Evolutionary conservation across 2,797 vertebrate genomes (phyloP), one percentile per base, ranked within the genome.

Genomic region (Danio albolineatus): DNA sequence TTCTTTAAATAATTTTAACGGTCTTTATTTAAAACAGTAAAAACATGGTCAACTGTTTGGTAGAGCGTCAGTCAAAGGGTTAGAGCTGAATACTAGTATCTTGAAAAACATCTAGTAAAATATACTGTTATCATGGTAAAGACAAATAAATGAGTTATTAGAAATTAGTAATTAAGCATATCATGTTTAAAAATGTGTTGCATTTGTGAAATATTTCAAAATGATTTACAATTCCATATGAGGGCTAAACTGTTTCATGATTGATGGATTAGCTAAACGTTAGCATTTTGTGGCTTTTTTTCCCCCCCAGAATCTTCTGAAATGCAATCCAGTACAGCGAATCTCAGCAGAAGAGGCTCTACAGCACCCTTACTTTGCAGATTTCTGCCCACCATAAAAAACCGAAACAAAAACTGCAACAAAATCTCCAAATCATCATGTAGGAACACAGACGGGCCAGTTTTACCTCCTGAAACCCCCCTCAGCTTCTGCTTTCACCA

Each of bases 271-370:
- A 7, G 5, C 10, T 53, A 1, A 2, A 51, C 80, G 14, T 66
- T 43, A 38, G 38, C 78, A 74, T 85, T 10, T 41, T 28, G n/a
- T 28, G 28, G 3, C 28, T 28, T 28, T 28, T 28, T 82, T 69
- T 82, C n/a, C n/a, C n/a, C n/a, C n/a, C 10, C 87, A 98, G 97
- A 97, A 96, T 88, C 94, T 98, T 91, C 90, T 98, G 90, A 96
- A 96, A 84, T 98, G 97, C 90, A 96, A 96, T 86, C 96, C 96
- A 9, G 93, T 95, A 81, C 96, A 96, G 91, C 93, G 96, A 77
- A 96, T 97, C 89, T 97, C 96, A 44, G 96, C 97, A 78, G 96
- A 96, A 78, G 92, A 95, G 74, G 96, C 97, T 72, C 92, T 98
- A 88, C 95, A 95, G 89, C 97, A 98, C 86, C 92, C 93, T 19